Base-by-base conservation (phyloP, 1,140 invertebrate species). In the Apocrypta bakeri region DNA sequence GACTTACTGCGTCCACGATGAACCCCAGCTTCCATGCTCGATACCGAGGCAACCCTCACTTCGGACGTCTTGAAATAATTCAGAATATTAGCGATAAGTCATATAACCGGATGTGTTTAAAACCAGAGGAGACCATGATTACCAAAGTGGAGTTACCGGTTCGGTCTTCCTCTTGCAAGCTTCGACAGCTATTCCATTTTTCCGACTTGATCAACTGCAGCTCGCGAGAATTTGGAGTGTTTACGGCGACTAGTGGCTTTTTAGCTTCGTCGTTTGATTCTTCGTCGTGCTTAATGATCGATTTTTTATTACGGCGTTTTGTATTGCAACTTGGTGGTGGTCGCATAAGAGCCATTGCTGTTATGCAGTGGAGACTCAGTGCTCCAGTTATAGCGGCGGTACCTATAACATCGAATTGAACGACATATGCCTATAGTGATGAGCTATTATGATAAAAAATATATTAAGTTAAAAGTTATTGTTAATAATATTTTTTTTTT, bases 321-420 rank as follows among this genome's bases (percentile, higher is more conserved):
- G 85, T 31, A n/a, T 79, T 83, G 74, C 79, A 77, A 11, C 21
- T 63, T 0, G 71, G 4, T 0, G 83, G 83, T 11, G 91, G 91
- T 81, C 91, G 89, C 91, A 92, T 91, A 83, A 92, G 68, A 29
- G 87, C 85, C 91, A 92, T 92, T 12, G 89, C 91, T 1, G 86
- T 84, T 78, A 92, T 88, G 61, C 88, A 87, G 80, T 92, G 87
- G 61, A 91, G 85, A 73, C 91, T 91, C 74, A 92, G 56, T 31
- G 88, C 91, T n/a, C 90, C 91, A 61, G 87, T 87, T 76, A 92
- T 86, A 48, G 88, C 87, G 24, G 88, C 87, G 4, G 90, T 91
- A 29, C 91, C 91, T 92, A 76, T 76, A 48, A 82, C n/a, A 40
- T 76, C 68, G 24, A 9, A 27, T 66, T 66, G 9, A 66, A 12